A percentile compares a stretch with the other conserved stretches of the same genome.
Evolutionary conservation across 2,888 invertebrate genomes (phyloP).

Genomic region (Clistopyga incitator): DNA sequence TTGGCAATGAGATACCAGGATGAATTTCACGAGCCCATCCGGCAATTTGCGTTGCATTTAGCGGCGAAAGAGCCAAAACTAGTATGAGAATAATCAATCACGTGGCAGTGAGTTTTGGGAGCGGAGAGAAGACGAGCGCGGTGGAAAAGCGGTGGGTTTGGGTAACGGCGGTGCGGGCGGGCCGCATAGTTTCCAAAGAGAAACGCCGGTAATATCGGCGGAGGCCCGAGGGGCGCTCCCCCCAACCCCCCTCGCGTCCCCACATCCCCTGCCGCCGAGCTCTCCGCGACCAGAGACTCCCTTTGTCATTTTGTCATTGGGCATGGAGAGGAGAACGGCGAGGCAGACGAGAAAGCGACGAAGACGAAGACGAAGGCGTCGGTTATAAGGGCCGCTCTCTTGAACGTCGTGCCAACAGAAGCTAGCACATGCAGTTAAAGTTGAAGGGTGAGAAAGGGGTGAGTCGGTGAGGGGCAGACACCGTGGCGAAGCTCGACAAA

Average conservation of each 20-base stretch:
- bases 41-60: conserved; percentile 35
- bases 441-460: conserved; percentile 35
- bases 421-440: conserved; percentile 39
- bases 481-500: conserved; percentile 38
- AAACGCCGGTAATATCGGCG: conserved; percentile 82
- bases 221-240: conserved; percentile 78
- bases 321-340: conserved; percentile 65
- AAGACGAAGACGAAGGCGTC: conserved; percentile 50
- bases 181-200: conserved; percentile 82
- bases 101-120: conserved; percentile 75
- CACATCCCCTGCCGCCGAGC: background rate
- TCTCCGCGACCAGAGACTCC: conserved; percentile 66
- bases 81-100: conserved; percentile 83
- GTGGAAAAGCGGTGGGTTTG: conserved; percentile 33
- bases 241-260: background rate
- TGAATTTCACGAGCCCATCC: conserved; percentile 27
- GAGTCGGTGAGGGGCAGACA: background rate
- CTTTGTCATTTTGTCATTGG: conserved; percentile 83
- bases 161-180: conserved; percentile 73
- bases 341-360: conserved; percentile 42
- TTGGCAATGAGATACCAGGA: conserved; percentile 45
- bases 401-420: conserved; percentile 38
- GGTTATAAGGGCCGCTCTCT: conserved; percentile 26
- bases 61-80: conserved; percentile 79
- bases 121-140: conserved; percentile 26